A percentile compares a stretch with the other conserved stretches of the same genome.
These are phyloP conservation scores for Leguminivora glycinivorella DNA, from an alignment of 1,140 invertebrate genomes.

Conservation along the genomic window DNA sequence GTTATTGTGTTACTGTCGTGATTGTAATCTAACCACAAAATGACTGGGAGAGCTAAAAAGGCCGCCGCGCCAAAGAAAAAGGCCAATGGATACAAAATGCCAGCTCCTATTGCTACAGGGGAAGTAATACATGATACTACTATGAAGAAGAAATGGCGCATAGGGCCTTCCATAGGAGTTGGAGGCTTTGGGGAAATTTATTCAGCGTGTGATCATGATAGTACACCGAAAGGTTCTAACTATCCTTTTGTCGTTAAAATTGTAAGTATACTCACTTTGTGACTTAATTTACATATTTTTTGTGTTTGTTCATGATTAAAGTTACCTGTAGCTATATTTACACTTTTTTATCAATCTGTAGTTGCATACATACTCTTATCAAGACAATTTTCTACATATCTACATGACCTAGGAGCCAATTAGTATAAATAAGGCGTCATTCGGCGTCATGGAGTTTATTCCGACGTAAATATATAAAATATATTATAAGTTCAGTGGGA, in stretches of 20 bases:
- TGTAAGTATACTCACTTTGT: slow-evolving; percentile 76
- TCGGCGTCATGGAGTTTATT: no score
- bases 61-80: slow-evolving; percentile 79
- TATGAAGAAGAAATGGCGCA: slow-evolving; percentile 88
- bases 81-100: slow-evolving; percentile 85
- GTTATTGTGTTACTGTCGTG: slow-evolving; percentile 24
- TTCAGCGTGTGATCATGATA: slow-evolving; percentile 82
- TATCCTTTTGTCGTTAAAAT: slow-evolving; percentile 90
- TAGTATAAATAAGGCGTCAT: no score
- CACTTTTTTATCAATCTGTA: no score
- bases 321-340: no score
- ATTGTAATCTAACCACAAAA: slow-evolving; percentile 39
- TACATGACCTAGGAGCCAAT: no score
- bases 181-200: slow-evolving; percentile 98
- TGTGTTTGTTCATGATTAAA: background rate
- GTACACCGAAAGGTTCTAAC: slow-evolving; percentile 70
- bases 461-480: no score
- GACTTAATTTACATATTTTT: background rate
- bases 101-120: slow-evolving; percentile 87
- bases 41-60: slow-evolving; percentile 67
- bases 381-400: no score
- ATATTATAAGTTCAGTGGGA: no score
- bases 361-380: no score
- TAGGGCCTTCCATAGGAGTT: slow-evolving; percentile 91
- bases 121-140: slow-evolving; percentile 87